Base-by-base conservation (phyloP, 2,888 invertebrate species). In the Drosophila picticornis region DNA sequence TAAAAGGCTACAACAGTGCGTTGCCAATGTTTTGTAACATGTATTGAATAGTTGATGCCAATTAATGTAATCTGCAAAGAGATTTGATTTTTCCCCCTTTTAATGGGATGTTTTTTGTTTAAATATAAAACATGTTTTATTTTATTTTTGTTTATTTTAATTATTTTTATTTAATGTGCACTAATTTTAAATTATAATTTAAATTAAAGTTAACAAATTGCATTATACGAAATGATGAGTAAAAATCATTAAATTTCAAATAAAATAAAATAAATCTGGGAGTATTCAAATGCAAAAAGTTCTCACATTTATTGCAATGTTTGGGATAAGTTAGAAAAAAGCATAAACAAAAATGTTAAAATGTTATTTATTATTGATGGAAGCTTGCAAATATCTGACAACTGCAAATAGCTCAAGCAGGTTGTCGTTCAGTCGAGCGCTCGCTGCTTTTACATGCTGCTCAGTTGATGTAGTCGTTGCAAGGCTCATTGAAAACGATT, bases 401-500 rank as follows among this genome's bases (percentile, higher is more conserved):
- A 3, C 19, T 2, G 16, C 27, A 19, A 10, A 4, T 16, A 27
- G 1, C 4, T 9, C 4, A 13, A 43, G 43, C 52, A 57, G 67
- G 48, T 51, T 31, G 73, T 55, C 38, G 16, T 4, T 4, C 7
- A 36, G 63, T 56, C 48, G 34, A 27, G 31, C n/a, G 22, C 13
- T 22, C 13, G 11, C 19, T 6, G 36, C 29, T 36, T 4, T 43
- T 10, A 11, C 22, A 7, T 10, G 11, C n/a, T 19, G 13, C 31
- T 0, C 32, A 7, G 25, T 25, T 61, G 2, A 4, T 9, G 6
- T 32, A 10, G 38, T 48, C 43, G 62, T 51, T 61, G 63, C 36
- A 53, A 51, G 22, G 62, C 79, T 86, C 67, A 86, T 84, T 89
- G 75, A 89, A 84, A 81, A 84, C 66, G 88, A 84, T 84, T 87